Conservation (phyloP, 2,113 vertebrate species). For the Eurystomus gularis region DNA sequence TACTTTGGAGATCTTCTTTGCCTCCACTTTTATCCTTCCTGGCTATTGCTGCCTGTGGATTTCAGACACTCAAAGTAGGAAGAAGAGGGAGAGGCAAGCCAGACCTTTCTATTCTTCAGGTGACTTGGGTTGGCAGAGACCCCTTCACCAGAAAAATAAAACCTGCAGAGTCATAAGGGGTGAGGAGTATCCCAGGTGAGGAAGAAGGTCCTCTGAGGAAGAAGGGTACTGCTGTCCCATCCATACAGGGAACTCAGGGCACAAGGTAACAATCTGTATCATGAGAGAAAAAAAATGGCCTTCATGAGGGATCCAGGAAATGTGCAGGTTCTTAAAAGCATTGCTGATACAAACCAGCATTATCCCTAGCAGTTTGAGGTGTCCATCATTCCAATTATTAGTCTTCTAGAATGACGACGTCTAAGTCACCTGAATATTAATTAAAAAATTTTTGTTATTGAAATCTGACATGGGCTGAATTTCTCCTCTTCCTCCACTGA, state of each 20-base stretch:
- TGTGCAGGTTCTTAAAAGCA: too few relatives aligned
- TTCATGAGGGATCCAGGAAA: background rate
- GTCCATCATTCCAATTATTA: background rate
- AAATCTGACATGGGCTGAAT: too few relatives aligned
- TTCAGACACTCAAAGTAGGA: background rate
- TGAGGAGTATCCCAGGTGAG: background rate
- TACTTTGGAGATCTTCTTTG: background rate
- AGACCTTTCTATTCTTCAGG: too few relatives aligned
- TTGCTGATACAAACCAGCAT: too few relatives aligned
- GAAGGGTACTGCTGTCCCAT: background rate
- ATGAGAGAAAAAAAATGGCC: background rate
- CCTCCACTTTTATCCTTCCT: background rate
- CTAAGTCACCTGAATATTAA: background rate
- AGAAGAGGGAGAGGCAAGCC: background rate
- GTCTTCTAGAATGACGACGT: background rate
- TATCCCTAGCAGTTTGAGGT: background rate
- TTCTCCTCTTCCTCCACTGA: too few relatives aligned
- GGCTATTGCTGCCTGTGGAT: background rate
- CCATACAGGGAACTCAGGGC: background rate
- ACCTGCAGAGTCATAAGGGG: background rate
- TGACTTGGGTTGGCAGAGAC: too few relatives aligned
- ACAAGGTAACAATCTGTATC: background rate
- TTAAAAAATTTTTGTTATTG: background rate
- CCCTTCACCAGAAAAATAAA: background rate
- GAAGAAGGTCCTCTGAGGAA: background rate